Percentiles rank a stretch among this genome's conserved stretches.
Evolutionary conservation across 2,797 vertebrate genomes (phyloP).

Genomic region (Darevskia nairensis): DNA sequence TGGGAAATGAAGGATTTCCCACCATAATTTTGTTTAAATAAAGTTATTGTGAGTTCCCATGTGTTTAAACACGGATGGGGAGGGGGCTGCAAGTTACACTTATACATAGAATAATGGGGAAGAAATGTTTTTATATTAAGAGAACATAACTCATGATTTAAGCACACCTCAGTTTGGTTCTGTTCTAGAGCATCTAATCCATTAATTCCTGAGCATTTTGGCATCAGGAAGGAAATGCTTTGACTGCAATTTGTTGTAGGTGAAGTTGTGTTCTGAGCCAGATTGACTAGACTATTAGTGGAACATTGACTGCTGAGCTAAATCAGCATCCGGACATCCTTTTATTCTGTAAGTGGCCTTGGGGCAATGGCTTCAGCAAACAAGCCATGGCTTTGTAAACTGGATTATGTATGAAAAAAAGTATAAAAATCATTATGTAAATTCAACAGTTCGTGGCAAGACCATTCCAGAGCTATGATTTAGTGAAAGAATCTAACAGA

Average conservation of each 20-base stretch:
- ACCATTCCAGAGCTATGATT: conserved; percentile 11
- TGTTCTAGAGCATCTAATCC: no score
- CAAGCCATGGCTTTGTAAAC: conserved; percentile 14
- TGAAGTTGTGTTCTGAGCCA: background rate
- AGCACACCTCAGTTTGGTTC: background rate
- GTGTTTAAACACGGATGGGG: no score
- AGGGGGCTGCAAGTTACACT: no score
- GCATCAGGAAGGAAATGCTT: background rate
- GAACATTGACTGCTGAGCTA: conserved; percentile 13
- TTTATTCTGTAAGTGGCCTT: background rate
- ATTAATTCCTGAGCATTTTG: background rate
- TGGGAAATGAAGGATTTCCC: no score
- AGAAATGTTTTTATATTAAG: no score
- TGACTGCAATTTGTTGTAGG: background rate
- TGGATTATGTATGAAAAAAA: background rate
- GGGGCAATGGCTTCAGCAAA: background rate
- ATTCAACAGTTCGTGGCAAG: background rate
- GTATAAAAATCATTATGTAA: conserved; percentile 12
- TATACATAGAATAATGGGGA: no score
- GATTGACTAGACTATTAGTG: background rate
- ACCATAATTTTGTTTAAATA: no score
- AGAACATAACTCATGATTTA: no score
- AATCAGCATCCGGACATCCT: background rate
- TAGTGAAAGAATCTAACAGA: background rate
- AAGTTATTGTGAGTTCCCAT: no score